Conservation (phyloP, 2,797 vertebrate genomes). For the Parauchenoglanis ngamensis region DNA sequence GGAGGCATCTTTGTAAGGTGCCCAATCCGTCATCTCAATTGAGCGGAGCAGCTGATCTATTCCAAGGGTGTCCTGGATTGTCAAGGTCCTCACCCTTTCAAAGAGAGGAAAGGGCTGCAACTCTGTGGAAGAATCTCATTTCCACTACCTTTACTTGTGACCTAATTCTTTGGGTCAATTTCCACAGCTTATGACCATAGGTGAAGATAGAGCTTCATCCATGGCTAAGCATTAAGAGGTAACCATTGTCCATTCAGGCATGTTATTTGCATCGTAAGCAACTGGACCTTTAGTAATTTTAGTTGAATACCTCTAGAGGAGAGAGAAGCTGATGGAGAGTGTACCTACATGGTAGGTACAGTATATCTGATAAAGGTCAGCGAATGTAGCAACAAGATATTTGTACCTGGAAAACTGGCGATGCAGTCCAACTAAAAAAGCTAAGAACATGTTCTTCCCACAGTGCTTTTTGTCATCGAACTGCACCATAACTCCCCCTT, state of each 20-base stretch:
- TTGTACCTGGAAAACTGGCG: no score
- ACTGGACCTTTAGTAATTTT: background rate
- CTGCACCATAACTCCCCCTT: background rate
- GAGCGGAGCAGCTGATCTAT: no score
- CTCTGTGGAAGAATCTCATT: background rate
- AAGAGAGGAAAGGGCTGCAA: background rate
- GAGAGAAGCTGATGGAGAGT: background rate
- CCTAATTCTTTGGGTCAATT: no score
- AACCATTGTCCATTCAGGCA: background rate
- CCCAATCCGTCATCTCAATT: background rate
- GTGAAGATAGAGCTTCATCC: background rate
- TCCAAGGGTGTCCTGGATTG: background rate
- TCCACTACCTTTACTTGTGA: background rate
- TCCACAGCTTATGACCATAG: no score
- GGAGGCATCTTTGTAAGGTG: background rate
- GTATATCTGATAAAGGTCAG: background rate
- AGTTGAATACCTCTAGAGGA: background rate
- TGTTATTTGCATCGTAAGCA: background rate
- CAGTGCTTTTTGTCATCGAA: background rate
- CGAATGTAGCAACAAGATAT: background rate
- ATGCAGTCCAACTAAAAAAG: background rate
- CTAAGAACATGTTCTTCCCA: background rate
- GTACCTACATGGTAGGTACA: background rate
- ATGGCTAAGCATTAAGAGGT: background rate
- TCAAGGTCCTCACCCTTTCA: background rate